A percentile compares a stretch with the other conserved stretches of the same genome.
phyloP scores from a whole-genome alignment of 2,797 vertebrate genomes.

The Enteromius treurensis region DNA sequence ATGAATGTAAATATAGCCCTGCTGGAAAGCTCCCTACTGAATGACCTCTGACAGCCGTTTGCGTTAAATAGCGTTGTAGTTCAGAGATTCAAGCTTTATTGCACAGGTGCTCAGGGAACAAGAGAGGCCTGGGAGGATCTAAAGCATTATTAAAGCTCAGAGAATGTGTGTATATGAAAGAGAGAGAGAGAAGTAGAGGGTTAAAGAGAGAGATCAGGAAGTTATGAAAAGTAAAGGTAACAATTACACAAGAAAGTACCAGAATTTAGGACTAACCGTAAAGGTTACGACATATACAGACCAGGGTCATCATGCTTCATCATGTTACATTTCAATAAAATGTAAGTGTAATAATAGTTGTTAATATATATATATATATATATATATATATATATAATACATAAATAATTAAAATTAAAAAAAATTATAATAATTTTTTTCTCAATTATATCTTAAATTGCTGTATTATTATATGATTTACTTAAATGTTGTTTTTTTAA shows the following conservation, averaged over 20 bases:
- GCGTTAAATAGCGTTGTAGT: constrained; percentile 78
- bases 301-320: too few relatives aligned
- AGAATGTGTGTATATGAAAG: constrained; percentile 75
- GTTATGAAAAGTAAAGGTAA: constrained; percentile 54
- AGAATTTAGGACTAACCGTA: constrained; percentile 18
- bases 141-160: constrained; percentile 82
- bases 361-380: too few relatives aligned
- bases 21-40: constrained; percentile 67
- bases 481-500: not conserved
- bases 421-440: too few relatives aligned
- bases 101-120: constrained; percentile 78
- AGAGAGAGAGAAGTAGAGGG: constrained; percentile 36
- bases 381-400: too few relatives aligned
- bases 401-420: too few relatives aligned
- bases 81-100: constrained; percentile 80
- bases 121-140: constrained; percentile 75
- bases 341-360: too few relatives aligned
- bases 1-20: constrained; percentile 79
- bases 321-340: too few relatives aligned
- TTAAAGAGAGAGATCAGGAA: constrained; percentile 51
- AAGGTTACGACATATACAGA: not conserved
- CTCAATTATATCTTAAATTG: too few relatives aligned
- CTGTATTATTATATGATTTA: too few relatives aligned
- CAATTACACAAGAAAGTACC: constrained; percentile 3
- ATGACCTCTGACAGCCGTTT: constrained; percentile 64